Evolutionary conservation across 1,140 invertebrate genomes (phyloP), one percentile per base, ranked within the genome.

Genomic region (Conus ventricosus): DNA sequence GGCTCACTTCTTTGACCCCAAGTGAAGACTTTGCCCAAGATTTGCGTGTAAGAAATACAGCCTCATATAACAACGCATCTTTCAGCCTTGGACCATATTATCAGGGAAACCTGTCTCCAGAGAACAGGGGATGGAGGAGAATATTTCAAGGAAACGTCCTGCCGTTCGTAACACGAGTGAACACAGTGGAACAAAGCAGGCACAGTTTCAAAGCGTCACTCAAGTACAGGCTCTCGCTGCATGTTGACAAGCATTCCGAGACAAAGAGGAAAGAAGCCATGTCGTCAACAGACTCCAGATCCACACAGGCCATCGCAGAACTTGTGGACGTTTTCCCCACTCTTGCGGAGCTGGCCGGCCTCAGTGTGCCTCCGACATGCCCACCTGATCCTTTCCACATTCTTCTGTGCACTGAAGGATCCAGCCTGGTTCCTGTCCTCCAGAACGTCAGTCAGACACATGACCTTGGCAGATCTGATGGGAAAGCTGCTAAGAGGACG

Each of bases 261-360:
- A 60, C 23, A 25, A 57, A 57, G 8, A 6, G 27, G 88, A 25
- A 89, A 87, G 71, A 15, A 39, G 27, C 0, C 13, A 80, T 11
- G 27, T 27, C 67, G 67, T 23, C 67, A 23, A 13, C 11, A 23
- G 6, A 71, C 15, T 1, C 6, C 13, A 23, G 23, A 7, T 78
- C 88, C 25, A 91, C 90, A 10, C 27, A 94, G 93, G 83, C 94
- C 25, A 89, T 96, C 1, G 97, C 97, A 0, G 98, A 98, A 95
- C 94, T 98, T 4, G 95, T 98, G 0, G 98, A 98, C 95, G 93
- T 98, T 88, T 98, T 98, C 94, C 97, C 98, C 67, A 98, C 98
- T 0, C 93, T 98, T 89, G 96, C 97, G 10, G 97, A 98, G 90
- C 91, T 98, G 80, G 96, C 96, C 0, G 96, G 96, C n/a, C 91